Base-by-base conservation (phyloP, 1,140 invertebrate species). In the Marisa cornuarietis region DNA sequence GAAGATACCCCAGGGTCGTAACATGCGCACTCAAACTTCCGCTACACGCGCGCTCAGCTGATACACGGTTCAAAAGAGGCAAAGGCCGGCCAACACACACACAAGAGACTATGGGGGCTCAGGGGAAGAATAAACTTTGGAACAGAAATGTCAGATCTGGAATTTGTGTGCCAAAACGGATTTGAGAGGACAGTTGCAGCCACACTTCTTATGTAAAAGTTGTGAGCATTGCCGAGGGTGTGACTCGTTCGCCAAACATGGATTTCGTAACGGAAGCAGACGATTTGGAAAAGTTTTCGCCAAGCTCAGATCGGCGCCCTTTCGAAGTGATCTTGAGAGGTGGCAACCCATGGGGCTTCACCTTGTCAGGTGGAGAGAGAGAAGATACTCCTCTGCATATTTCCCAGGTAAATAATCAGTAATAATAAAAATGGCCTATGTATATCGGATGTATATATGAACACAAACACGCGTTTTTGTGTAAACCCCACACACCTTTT, bases 311-410 rank as follows among this genome's bases (percentile, higher is more conserved):
- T 52, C 76, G 76, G 20, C 49, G 62, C 62, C 82, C 82, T 16
- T 83, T 83, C 63, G 80, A 79, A 65, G 78, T 83, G 18, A 80
- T 83, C 73, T 71, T 83, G n/a, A 61, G 73, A 42, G 82, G 82
- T 1, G 82, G 82, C 7, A 54, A 68, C 22, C 82, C 82, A 13
- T 83, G 82, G 82, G 82, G 82, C 0, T 83, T 83, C 31, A 71
- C 63, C 65, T 26, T 83, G 24, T 71, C 68, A 2, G 82, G 80
- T 24, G 82, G 80, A 14, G 69, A 69, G 31, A 75, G 42, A 11
- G 61, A 76, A 62, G 51, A 61, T 5, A 61, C 58, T 7, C 77
- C 79, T 20, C 69, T 83, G 16, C 72, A 79, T 68, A 76, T 83
- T 24, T 65, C 68, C 22, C 66, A 83, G 79, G 82, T 83, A 71